Evolutionary conservation across 2,113 vertebrate species (phyloP).

Genomic region (Meriones unguiculatus): DNA sequence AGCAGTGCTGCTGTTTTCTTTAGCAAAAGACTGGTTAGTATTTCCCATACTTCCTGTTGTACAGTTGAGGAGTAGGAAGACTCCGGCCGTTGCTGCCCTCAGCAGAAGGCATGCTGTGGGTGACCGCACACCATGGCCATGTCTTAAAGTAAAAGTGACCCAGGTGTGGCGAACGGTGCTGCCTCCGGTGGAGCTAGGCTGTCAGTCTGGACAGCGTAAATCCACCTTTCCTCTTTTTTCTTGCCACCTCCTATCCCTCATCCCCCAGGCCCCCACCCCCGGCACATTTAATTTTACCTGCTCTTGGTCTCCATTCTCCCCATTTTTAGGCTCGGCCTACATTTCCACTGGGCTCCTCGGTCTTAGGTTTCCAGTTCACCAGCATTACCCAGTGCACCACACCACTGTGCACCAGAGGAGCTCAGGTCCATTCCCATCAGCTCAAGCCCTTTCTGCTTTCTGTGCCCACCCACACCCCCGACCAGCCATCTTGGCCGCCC

Average conservation of each 20-base stretch:
- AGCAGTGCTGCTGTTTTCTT: not conserved
- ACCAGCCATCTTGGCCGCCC: no score
- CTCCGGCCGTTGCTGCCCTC: not conserved
- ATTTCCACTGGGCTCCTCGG: not conserved
- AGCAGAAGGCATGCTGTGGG: not conserved
- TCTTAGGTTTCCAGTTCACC: not conserved
- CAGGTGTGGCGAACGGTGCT: no score
- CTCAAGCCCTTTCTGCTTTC: rapidly evolving
- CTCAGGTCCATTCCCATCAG: not conserved
- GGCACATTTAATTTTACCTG: not conserved
- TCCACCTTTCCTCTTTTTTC: no score
- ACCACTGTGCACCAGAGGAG: not conserved
- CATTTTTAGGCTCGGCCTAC: not conserved
- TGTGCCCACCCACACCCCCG: no score
- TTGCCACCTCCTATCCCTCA: no score
- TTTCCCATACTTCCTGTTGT: not conserved
- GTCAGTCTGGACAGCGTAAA: no score
- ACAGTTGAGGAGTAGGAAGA: not conserved
- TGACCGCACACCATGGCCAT: not conserved
- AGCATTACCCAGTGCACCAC: not conserved
- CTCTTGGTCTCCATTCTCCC: not conserved
- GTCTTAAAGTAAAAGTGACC: not conserved
- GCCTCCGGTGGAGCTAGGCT: no score
- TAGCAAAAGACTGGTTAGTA: not conserved
- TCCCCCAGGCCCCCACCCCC: not conserved